Evolutionary conservation across 2,797 vertebrate species (phyloP).

Genomic region (Pangasius sanitwongsei): DNA sequence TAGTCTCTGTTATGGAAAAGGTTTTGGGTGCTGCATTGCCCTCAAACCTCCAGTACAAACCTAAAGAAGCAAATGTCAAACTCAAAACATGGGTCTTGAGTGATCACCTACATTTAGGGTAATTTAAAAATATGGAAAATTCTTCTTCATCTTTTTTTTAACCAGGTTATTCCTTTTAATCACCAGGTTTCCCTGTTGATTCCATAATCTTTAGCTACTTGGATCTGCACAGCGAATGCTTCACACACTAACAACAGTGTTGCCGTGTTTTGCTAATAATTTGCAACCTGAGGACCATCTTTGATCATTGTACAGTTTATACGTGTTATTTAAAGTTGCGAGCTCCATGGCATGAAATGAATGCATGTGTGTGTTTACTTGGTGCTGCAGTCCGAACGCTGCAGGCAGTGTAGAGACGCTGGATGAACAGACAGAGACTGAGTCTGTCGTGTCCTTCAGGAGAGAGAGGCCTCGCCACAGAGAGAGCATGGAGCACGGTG

Average conservation of each 20-base stretch:
- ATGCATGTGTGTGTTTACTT: conserved; percentile 20
- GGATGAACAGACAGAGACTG: conserved; percentile 88
- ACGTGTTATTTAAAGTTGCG: neutral
- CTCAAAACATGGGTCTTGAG: neutral
- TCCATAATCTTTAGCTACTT: neutral
- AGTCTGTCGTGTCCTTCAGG: conserved; percentile 87
- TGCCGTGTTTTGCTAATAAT: neutral
- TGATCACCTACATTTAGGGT: neutral
- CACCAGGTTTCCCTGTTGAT: neutral
- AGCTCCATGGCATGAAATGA: conserved; percentile 8
- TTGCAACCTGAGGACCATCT: conserved; percentile 11
- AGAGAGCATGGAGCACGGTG: conserved; percentile 84
- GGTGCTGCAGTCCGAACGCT: conserved; percentile 77
- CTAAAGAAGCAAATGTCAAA: neutral
- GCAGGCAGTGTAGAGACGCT: conserved; percentile 87
- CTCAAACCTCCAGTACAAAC: too few species aligned
- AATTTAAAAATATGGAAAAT: neutral
- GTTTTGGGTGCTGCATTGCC: neutral
- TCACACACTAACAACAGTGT: conserved; percentile 7
- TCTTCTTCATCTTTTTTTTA: neutral
- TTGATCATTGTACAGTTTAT: conserved; percentile 23
- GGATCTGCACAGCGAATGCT: neutral
- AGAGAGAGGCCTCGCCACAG: conserved; percentile 85
- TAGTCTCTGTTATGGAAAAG: neutral
- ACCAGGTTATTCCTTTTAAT: neutral